Percentiles rank a stretch among this genome's conserved stretches.
Evolutionary conservation across 2,797 vertebrate genomes (phyloP).

Genomic region (Semaprochilodus insignis): DNA sequence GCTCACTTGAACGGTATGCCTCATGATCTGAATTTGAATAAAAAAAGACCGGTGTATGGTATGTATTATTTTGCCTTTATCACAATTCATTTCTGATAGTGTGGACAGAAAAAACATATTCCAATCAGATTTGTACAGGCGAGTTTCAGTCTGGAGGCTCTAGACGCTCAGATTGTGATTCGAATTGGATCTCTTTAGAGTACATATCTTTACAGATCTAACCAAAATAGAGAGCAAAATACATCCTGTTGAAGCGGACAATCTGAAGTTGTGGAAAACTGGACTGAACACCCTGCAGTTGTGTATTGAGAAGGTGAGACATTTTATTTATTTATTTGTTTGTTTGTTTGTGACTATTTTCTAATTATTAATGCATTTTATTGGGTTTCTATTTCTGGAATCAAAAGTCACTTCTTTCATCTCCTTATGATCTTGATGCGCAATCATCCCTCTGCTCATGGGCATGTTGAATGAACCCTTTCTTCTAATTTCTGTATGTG

Average conservation of each 20-base stretch:
- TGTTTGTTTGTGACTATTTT: not conserved
- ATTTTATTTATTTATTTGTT: not conserved
- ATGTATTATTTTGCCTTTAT: not conserved
- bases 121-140: too few relatives aligned
- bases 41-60: conserved; percentile 10
- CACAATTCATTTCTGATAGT: too few relatives aligned
- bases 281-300: not conserved
- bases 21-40: not conserved
- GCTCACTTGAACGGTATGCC: not conserved
- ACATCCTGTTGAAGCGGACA: conserved; percentile 58
- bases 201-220: conserved; percentile 56
- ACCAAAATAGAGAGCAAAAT: conserved; percentile 61
- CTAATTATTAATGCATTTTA: not conserved
- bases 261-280: conserved; percentile 32
- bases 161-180: too few relatives aligned
- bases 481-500: too few relatives aligned
- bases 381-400: not conserved
- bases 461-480: not conserved
- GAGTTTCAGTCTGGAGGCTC: too few relatives aligned
- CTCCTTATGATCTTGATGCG: not conserved
- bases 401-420: not conserved
- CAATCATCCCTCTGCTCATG: not conserved
- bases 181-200: not conserved
- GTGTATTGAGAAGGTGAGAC: conserved; percentile 58
- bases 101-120: too few relatives aligned